A percentile compares a stretch with the other conserved stretches of the same genome.
Conservation (phyloP, 2,113 vertebrate genomes). For the Progne subis region DNA sequence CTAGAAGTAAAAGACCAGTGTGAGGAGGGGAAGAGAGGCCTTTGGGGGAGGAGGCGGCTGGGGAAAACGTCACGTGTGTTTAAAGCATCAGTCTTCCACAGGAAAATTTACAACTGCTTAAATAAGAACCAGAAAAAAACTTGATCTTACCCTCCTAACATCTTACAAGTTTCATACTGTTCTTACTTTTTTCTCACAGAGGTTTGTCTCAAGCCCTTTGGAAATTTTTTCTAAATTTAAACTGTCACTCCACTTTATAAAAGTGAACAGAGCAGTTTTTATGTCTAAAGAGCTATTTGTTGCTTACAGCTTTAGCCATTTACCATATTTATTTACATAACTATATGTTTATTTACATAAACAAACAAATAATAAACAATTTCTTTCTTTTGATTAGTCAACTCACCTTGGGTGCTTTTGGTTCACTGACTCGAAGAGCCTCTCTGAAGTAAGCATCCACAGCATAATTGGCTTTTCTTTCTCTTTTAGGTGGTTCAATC, state of each 20-base stretch:
- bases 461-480: slow-evolving; percentile 97
- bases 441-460: slow-evolving; percentile 98
- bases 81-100: background rate
- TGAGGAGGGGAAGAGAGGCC: background rate
- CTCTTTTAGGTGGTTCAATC: slow-evolving; percentile 97
- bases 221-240: background rate
- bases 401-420: slow-evolving; percentile 96
- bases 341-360: too few relatives aligned
- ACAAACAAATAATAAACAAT: background rate
- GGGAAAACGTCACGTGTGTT: background rate
- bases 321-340: background rate
- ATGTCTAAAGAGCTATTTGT: background rate
- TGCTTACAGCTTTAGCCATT: background rate
- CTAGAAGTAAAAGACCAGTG: background rate
- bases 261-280: background rate
- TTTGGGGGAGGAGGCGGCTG: background rate
- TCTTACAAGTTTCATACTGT: background rate
- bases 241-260: background rate
- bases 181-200: background rate
- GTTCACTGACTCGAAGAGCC: slow-evolving; percentile 96
- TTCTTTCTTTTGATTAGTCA: background rate
- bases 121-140: background rate
- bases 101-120: background rate
- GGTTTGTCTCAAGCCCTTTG: background rate
- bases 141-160: background rate